Conservation (phyloP, 2,113 vertebrate species). For the Lamprotornis superbus region DNA sequence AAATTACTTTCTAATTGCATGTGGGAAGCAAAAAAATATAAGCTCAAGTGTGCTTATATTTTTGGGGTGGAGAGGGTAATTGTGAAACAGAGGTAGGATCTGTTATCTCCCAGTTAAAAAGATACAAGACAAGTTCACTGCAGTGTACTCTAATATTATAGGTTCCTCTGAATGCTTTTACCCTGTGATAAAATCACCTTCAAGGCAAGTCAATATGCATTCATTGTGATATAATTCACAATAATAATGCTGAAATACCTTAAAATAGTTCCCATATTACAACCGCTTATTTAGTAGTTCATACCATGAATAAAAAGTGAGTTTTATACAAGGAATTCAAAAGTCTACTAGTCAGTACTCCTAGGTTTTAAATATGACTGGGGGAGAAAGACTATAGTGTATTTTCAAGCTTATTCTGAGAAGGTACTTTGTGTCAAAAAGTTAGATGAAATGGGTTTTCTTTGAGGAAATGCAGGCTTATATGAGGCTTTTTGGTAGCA, state of each 20-base stretch:
- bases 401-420: neutral
- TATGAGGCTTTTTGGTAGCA: neutral
- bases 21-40: neutral
- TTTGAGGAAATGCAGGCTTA: neutral
- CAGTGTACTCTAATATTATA: rapidly evolving
- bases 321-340: neutral
- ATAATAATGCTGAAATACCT: neutral
- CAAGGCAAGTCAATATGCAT: neutral
- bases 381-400: neutral
- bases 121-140: rapidly evolving
- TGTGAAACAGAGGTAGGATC: neutral
- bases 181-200: neutral
- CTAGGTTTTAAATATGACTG: neutral
- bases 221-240: neutral
- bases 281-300: neutral
- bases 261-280: neutral
- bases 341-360: neutral
- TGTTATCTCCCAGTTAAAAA: neutral
- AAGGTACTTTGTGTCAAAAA: neutral
- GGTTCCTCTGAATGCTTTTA: neutral
- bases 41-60: neutral
- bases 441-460: neutral
- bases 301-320: neutral
- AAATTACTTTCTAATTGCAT: neutral
- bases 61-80: neutral